A percentile compares a stretch with the other conserved stretches of the same genome.
Conservation (phyloP, 2,113 vertebrate genomes). For the Spea multiplicata region DNA sequence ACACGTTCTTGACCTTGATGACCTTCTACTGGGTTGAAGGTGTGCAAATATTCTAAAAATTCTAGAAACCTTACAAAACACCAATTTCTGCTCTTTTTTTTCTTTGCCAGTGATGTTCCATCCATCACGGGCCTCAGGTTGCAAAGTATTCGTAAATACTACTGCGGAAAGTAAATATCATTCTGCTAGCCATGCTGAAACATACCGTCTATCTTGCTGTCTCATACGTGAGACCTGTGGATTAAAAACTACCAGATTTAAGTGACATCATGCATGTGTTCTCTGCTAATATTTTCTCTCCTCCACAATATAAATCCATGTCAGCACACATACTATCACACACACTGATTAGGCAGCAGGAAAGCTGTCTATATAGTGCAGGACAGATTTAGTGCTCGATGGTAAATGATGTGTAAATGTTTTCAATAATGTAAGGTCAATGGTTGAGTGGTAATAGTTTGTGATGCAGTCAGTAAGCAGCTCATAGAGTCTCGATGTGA, state of each 20-base stretch:
- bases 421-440: slow-evolving; percentile 46
- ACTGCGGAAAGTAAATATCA: too few species aligned
- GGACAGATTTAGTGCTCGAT: slow-evolving; percentile 37
- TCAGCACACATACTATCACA: slow-evolving; percentile 15
- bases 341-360: slow-evolving; percentile 13
- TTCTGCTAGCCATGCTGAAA: too few species aligned
- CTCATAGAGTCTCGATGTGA: slow-evolving; percentile 27
- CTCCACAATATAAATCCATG: background rate
- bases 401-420: slow-evolving; percentile 46
- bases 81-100: too few species aligned
- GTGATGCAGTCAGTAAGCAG: slow-evolving; percentile 32
- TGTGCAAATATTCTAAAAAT: too few species aligned
- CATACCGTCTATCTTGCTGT: too few species aligned
- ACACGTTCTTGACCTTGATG: too few species aligned
- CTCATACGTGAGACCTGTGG: too few species aligned
- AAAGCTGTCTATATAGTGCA: slow-evolving; percentile 5
- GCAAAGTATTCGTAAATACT: too few species aligned
- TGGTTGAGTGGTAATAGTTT: slow-evolving; percentile 44
- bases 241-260: background rate
- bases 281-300: background rate
- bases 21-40: too few species aligned
- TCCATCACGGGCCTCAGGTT: too few species aligned
- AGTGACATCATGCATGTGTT: background rate
- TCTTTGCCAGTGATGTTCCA: too few species aligned
- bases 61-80: too few species aligned